Conservation (phyloP, 2,797 vertebrate genomes). For the Uromys caudimaculatus region DNA sequence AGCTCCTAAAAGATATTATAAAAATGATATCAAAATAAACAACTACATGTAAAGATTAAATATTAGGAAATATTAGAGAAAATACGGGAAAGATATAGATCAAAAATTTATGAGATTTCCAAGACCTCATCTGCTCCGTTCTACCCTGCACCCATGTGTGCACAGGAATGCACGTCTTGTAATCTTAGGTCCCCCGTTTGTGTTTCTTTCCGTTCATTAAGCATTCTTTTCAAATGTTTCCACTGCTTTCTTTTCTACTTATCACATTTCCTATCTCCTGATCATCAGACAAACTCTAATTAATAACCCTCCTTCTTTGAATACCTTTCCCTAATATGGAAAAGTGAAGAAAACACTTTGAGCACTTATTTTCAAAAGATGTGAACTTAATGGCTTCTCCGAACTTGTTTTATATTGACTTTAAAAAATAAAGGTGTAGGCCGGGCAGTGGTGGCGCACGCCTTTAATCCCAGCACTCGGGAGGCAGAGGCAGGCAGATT, state of each 20-base stretch:
- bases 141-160: neutral
- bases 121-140: neutral
- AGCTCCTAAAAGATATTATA: neutral
- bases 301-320: neutral
- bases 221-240: neutral
- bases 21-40: neutral
- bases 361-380: neutral
- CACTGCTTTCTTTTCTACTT: neutral
- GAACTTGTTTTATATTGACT: neutral
- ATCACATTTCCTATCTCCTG: neutral
- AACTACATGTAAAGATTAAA: neutral
- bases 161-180: neutral
- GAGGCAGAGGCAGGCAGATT: too few species aligned
- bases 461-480: too few species aligned
- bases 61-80: neutral
- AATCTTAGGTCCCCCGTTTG: neutral
- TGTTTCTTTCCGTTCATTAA: neutral
- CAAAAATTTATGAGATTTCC: neutral
- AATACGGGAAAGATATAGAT: neutral
- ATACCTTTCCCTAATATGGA: neutral
- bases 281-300: neutral
- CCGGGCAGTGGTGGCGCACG: too few species aligned
- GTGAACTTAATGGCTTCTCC: neutral
- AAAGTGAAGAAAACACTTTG: neutral
- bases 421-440: too few species aligned